Base-by-base conservation (phyloP, 1,140 invertebrate genomes). In the Dufourea novaeangliae region DNA sequence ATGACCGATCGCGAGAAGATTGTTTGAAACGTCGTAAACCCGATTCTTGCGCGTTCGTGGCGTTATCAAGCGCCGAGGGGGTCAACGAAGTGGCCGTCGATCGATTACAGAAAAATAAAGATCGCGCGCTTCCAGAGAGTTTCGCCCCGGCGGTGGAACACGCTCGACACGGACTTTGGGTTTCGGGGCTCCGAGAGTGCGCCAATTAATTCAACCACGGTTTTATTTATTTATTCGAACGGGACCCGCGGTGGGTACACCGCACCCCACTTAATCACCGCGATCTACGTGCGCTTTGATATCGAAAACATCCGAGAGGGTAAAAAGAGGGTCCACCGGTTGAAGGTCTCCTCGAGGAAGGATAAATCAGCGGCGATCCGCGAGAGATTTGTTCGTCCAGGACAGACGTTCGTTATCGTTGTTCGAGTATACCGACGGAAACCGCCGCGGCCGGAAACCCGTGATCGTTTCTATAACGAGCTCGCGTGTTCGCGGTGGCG, bases 201-300 rank as follows among this genome's bases (percentile, higher is more conserved):
- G 73, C 73, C 73, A 76, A 76, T 76, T 76, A 76, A 76, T 76
- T 76, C 73, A n/a, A 76, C 73, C 54, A 32, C 34, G 54, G 66
- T 69, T 76, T n/a, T 76, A 69, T 76, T 76, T 76, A 76, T 76
- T 69, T 76, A 76, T 69, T n/a, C 64, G 66, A 69, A 76, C 73
- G 66, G n/a, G 50, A 57, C 64, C 20, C 54, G 73, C 41, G 54
- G 41, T 59, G n/a, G n/a, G n/a, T n/a, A n/a, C n/a, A 76, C 39
- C 73, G 17, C 39, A 66, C 14, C 73, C 14, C 73, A 76, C 73
- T 76, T 76, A 76, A 76, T 76, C 64, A 76, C 64, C 54, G 54
- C 73, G 73, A 76, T 76, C 64, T 69, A 61, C 73, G 54, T 64
- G n/a, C 27, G 14, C 29, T 57, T 37, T 56, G 34, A n/a, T n/a